Conservation (phyloP, 2,113 vertebrate genomes). For the Cyprinodon brontotheroides region DNA sequence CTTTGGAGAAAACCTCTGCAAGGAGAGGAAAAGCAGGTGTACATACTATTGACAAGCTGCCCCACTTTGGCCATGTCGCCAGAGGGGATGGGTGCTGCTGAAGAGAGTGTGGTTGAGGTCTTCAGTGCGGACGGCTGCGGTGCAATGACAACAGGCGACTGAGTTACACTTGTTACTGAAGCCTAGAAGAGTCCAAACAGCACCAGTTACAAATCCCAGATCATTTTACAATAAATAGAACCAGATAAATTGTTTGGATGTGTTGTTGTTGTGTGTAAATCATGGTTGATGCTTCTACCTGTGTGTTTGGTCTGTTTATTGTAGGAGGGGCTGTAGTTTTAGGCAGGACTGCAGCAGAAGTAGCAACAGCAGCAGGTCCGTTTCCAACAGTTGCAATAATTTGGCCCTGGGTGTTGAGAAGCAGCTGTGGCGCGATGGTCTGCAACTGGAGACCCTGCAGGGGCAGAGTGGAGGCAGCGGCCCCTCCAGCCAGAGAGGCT, state of each 20-base stretch:
- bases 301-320: constrained; percentile 75
- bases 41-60: constrained; percentile 93
- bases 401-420: constrained; percentile 93
- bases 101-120: constrained; percentile 71
- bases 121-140: constrained; percentile 80
- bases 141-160: constrained; percentile 84
- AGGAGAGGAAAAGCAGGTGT: constrained; percentile 24
- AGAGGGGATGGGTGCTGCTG: constrained; percentile 82
- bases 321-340: constrained; percentile 80
- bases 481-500: constrained; percentile 72
- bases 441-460: constrained; percentile 90
- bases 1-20: constrained; percentile 33
- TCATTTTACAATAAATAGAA: neutral
- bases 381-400: constrained; percentile 91
- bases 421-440: constrained; percentile 89
- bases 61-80: constrained; percentile 91
- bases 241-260: neutral
- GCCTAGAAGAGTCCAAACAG: constrained; percentile 47
- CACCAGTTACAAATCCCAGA: neutral
- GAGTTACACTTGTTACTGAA: constrained; percentile 75
- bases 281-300: constrained; percentile 55
- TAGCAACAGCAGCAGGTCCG: constrained; percentile 74
- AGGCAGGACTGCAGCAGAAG: constrained; percentile 80
- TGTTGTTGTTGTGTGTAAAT: neutral
- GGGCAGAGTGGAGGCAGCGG: constrained; percentile 76